These are phyloP conservation scores for Coendou prehensilis DNA, from an alignment of 2,797 vertebrate genomes.

Conservation along the genomic window DNA sequence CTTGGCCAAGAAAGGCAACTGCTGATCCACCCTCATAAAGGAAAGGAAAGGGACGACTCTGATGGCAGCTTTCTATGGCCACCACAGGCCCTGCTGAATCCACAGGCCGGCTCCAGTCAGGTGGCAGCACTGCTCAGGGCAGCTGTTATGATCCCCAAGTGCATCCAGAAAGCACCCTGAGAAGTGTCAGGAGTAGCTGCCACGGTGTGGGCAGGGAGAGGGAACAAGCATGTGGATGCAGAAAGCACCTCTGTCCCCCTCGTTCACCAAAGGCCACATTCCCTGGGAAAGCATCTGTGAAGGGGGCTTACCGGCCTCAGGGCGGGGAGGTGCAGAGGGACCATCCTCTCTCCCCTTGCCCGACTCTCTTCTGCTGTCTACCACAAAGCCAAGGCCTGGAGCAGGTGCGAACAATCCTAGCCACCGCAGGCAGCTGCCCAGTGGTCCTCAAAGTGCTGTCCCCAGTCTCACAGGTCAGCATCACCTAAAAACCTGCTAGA, in stretches of 20 bases:
- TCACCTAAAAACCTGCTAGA: background rate
- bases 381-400: background rate
- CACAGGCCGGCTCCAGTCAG: background rate
- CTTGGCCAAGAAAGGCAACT: background rate
- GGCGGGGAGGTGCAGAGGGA: background rate
- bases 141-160: background rate
- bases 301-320: background rate
- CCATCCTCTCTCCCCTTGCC: background rate
- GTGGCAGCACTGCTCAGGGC: rapidly evolving
- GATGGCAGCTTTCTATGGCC: background rate
- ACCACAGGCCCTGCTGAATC: background rate
- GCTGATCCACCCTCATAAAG: background rate
- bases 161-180: background rate
- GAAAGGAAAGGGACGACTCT: background rate
- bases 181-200: background rate
- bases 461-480: background rate
- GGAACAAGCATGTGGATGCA: background rate
- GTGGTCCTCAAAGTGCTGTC: background rate
- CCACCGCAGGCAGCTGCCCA: background rate
- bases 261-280: background rate
- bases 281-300: rapidly evolving
- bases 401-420: background rate
- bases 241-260: background rate
- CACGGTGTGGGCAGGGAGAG: background rate
- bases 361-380: background rate